phyloP scores from a whole-genome alignment of 2,888 invertebrate species.

The Drosophila borborema region DNA sequence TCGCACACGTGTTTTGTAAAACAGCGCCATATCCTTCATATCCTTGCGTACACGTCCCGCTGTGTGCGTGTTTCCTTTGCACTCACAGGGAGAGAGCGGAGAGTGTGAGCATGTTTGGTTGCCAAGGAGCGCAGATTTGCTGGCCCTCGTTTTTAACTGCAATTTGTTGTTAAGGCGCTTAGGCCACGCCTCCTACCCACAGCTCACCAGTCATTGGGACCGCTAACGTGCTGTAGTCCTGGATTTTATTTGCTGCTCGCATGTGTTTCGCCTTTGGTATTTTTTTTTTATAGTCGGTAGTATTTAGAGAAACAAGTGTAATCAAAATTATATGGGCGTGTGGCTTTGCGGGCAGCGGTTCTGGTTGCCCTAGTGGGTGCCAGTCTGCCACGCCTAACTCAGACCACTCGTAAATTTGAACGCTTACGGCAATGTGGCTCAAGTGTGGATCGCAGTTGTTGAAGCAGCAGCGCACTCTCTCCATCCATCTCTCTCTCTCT shows the following conservation, averaged over 20 bases:
- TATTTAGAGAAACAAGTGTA: constrained; percentile 79
- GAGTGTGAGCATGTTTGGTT: background rate
- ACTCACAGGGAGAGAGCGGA: too few relatives aligned
- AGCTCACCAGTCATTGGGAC: background rate
- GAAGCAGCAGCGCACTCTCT: background rate
- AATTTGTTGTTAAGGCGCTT: constrained; percentile 75
- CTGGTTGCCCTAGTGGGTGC: constrained; percentile 1
- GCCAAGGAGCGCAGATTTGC: constrained; percentile 57
- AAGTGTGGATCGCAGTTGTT: constrained; percentile 27
- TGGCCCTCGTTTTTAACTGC: constrained; percentile 66
- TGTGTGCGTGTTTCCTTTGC: constrained; percentile 36
- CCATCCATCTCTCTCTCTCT: background rate
- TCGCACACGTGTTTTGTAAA: constrained; percentile 77
- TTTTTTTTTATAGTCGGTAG: constrained; percentile 58
- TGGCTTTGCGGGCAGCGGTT: constrained; percentile 18
- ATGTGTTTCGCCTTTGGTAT: constrained; percentile 50
- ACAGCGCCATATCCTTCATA: constrained; percentile 71
- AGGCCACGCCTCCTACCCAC: constrained; percentile 20
- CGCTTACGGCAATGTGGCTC: constrained; percentile 65
- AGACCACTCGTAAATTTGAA: constrained; percentile 62
- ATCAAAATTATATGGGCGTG: constrained; percentile 80
- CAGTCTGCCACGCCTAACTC: constrained; percentile 4
- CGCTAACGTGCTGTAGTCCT: constrained; percentile 36
- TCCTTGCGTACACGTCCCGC: constrained; percentile 62
- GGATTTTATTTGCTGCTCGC: constrained; percentile 61